phyloP scores from a whole-genome alignment of 2,888 invertebrate species.

The Metallyticus violacea region DNA sequence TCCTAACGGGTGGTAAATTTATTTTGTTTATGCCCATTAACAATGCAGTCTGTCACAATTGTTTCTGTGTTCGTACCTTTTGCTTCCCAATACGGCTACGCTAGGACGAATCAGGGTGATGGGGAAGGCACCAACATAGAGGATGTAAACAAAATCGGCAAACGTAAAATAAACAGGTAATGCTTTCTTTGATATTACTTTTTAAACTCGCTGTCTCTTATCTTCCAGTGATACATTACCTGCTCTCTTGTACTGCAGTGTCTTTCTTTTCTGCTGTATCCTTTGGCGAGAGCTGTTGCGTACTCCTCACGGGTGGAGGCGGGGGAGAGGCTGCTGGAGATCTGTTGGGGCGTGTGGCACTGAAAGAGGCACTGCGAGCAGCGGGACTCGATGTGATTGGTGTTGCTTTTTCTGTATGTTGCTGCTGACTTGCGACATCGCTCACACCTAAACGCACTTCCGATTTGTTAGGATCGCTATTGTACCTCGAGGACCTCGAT shows the following conservation, averaged over 20 bases:
- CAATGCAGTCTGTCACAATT: too few relatives aligned
- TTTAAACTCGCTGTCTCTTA: too few relatives aligned
- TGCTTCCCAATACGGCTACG: too few relatives aligned
- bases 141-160: too few relatives aligned
- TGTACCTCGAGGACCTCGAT: slow-evolving; percentile 60
- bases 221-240: background rate
- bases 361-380: slow-evolving; percentile 58
- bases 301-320: slow-evolving; percentile 41
- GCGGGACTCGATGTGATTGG: slow-evolving; percentile 38
- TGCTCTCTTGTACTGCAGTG: background rate
- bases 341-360: slow-evolving; percentile 44
- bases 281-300: background rate
- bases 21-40: too few relatives aligned
- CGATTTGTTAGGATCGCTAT: slow-evolving; percentile 62
- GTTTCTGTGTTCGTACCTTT: too few relatives aligned
- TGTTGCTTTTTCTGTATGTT: slow-evolving; percentile 12
- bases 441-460: slow-evolving; percentile 47
- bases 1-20: too few relatives aligned
- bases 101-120: too few relatives aligned
- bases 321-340: slow-evolving; percentile 50
- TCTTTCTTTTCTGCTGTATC: slow-evolving; percentile 8
- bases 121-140: too few relatives aligned
- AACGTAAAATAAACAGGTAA: too few relatives aligned
- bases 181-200: too few relatives aligned
- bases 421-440: slow-evolving; percentile 1